Percentiles rank a stretch among this genome's conserved stretches.
Conservation (phyloP, 2,113 vertebrate species). For the Pseudorasbora parva region DNA sequence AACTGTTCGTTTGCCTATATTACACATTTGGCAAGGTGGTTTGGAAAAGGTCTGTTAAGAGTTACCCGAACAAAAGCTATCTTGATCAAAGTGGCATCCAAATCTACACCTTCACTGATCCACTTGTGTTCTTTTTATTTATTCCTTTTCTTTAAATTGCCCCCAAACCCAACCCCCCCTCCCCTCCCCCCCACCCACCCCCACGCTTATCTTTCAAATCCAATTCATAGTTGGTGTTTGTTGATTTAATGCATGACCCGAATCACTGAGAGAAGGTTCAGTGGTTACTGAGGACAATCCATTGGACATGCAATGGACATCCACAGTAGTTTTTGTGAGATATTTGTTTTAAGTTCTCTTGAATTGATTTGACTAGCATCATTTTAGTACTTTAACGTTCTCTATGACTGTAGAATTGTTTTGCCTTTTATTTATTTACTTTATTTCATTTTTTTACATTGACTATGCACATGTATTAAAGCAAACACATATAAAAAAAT, state of each 20-base stretch:
- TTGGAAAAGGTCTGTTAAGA: neutral
- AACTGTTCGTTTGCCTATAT: slow-evolving; percentile 12
- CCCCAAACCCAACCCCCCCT: neutral
- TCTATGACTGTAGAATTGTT: neutral
- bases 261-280: slow-evolving; percentile 5
- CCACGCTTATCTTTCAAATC: neutral
- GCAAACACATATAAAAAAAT: neutral
- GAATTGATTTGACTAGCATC: neutral
- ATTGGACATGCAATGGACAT: slow-evolving; percentile 20
- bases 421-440: neutral
- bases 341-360: neutral
- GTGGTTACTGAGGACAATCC: slow-evolving; percentile 23
- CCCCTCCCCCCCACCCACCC: no score
- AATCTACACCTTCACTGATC: slow-evolving; percentile 46
- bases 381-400: neutral
- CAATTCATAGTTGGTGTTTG: slow-evolving; percentile 27
- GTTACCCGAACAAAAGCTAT: neutral
- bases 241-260: slow-evolving; percentile 29
- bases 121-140: slow-evolving; percentile 19
- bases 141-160: neutral
- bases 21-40: neutral
- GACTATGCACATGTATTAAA: neutral
- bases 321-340: neutral
- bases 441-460: neutral
- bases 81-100: slow-evolving; percentile 45